Percentiles rank a stretch among this genome's conserved stretches.
These are phyloP conservation scores for Limnephilus lunatus DNA, from an alignment of 2,888 invertebrate genomes.

Conservation along the genomic window DNA sequence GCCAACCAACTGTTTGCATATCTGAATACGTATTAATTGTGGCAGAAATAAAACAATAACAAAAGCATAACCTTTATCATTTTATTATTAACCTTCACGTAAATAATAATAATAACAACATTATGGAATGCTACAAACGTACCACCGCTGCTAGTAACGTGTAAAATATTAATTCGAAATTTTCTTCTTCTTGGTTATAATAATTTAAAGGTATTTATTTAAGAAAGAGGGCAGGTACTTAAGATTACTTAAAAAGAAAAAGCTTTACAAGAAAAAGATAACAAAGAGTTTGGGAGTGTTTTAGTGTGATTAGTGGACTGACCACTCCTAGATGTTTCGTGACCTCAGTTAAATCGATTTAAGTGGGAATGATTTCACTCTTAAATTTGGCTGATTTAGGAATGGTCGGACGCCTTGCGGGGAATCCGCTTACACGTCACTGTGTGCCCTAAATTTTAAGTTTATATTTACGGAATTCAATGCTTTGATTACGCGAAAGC, in stretches of 20 bases:
- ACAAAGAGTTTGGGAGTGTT: background rate
- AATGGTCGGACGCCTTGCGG: too few relatives aligned
- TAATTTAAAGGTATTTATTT: background rate
- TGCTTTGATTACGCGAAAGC: too few relatives aligned
- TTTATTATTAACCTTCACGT: background rate
- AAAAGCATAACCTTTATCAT: background rate
- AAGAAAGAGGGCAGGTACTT: background rate
- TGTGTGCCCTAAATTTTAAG: too few relatives aligned
- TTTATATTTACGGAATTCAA: too few relatives aligned
- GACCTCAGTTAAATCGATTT: background rate
- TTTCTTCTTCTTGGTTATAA: background rate
- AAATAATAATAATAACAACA: background rate
- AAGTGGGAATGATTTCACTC: background rate
- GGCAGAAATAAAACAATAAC: background rate
- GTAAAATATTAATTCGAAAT: background rate
- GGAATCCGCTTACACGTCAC: too few relatives aligned
- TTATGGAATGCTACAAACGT: background rate
- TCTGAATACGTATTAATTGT: background rate
- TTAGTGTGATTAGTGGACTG: background rate
- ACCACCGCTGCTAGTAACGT: background rate
- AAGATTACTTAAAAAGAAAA: background rate
- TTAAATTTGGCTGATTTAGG: background rate
- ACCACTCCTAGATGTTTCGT: background rate
- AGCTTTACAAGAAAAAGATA: background rate
- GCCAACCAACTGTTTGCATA: background rate